Evolutionary conservation across 2,888 invertebrate species (phyloP).

Genomic region (Erebia palarica): DNA sequence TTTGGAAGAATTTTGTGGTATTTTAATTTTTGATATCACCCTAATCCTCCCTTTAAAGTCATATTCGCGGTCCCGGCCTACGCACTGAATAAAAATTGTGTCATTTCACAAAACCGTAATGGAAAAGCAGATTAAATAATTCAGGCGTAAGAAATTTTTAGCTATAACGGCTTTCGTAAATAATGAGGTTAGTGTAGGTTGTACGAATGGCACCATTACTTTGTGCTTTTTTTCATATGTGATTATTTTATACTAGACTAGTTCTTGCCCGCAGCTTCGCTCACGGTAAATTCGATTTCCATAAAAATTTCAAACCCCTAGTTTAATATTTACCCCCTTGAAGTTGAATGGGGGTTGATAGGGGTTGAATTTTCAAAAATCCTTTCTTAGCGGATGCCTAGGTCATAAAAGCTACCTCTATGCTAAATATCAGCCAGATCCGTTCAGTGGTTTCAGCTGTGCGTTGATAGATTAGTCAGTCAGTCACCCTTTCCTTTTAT

Average conservation of each 20-base stretch:
- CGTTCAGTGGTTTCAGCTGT: too few relatives aligned
- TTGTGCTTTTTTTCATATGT: slow-evolving; percentile 5
- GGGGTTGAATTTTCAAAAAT: too few relatives aligned
- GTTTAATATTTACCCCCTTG: too few relatives aligned
- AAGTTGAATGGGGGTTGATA: too few relatives aligned
- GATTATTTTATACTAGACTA: background rate
- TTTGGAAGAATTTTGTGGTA: slow-evolving; percentile 20
- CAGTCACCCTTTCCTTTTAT: too few relatives aligned
- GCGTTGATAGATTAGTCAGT: too few relatives aligned
- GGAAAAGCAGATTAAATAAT: slow-evolving; percentile 81
- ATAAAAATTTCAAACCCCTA: too few relatives aligned
- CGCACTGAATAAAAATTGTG: slow-evolving; percentile 77
- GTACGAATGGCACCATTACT: slow-evolving; percentile 33
- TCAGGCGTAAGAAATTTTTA: slow-evolving; percentile 77
- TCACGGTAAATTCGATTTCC: too few relatives aligned
- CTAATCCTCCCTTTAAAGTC: slow-evolving; percentile 71
- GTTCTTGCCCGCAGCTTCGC: too few relatives aligned
- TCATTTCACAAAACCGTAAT: slow-evolving; percentile 78
- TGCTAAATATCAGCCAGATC: too few relatives aligned
- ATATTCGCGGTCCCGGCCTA: slow-evolving; percentile 61
- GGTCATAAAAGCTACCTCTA: too few relatives aligned
- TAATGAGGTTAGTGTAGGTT: slow-evolving; percentile 69
- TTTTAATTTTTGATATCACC: slow-evolving; percentile 64
- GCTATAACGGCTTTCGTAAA: slow-evolving; percentile 76
- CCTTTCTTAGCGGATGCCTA: too few relatives aligned